Evolutionary conservation across 2,888 invertebrate genomes (phyloP), one percentile per base, ranked within the genome.

Genomic region (Graphium colonna): DNA sequence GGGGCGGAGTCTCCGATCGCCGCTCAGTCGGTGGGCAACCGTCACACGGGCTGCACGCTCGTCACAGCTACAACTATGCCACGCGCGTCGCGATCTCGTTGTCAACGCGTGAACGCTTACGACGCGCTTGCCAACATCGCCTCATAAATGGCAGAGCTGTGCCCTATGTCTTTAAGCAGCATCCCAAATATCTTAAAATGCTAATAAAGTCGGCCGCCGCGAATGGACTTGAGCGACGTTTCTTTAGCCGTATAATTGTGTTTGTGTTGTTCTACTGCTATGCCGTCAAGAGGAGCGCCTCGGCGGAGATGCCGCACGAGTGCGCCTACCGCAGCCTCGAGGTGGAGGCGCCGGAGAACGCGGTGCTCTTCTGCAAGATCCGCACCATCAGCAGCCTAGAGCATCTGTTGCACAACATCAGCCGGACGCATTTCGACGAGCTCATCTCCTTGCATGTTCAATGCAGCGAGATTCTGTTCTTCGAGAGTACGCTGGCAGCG

Each of bases 391-490:
- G 91, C 70, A 92, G 92, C 75, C 92, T 93, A 67, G 93, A 93
- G 65, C 88, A 91, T 65, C 86, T 95, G 64, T 87, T 95, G 71
- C 92, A 92, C 63, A 94, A 94, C 77, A 90, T 95, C 67, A 93
- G 93, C 62, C 89, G 91, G 71, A 90, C 91, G 42, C 93, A 94
- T 77, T 82, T 79, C 58, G 91, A 92, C 60, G 94, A 94, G 70
- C 91, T 92, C 64, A 91, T 94, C 65, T 92, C 92, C 12, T 82
- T 95, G 63, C 91, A 91, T 67, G 90, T 94, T 60, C 93, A 94
- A 81, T 95, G 95, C 83, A 94, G 93, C 84, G 94, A 94, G 72
- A 93, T 93, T 60, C 80, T 94, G 61, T 94, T 94, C 81, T 94
- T 93, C 72, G 94, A 94, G 78, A 94, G 94, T 70, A 92, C 92